Percentiles rank a stretch among this genome's conserved stretches.
These are phyloP conservation scores for Picathartes gymnocephalus DNA, from an alignment of 2,113 vertebrate genomes.

Conservation along the genomic window DNA sequence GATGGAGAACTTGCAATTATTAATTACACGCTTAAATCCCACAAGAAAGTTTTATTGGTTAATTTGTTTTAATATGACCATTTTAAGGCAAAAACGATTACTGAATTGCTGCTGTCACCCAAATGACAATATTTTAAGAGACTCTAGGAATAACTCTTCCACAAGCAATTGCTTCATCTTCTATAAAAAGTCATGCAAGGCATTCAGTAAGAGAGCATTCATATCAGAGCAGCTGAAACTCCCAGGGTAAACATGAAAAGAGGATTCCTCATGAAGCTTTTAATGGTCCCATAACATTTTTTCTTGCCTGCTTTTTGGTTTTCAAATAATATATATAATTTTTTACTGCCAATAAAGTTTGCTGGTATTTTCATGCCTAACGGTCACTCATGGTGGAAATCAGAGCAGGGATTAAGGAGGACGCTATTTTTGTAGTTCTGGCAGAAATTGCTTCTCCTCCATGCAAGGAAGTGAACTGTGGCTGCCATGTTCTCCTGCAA, in stretches of 20 bases:
- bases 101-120: not conserved
- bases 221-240: slow-evolving; percentile 1
- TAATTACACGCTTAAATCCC: not conserved
- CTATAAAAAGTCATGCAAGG: slow-evolving; percentile 15
- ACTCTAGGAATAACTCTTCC: slow-evolving; percentile 10
- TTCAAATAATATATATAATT: not conserved
- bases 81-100: slow-evolving; percentile 1
- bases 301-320: slow-evolving; percentile 16
- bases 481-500: not conserved
- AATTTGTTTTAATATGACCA: not conserved
- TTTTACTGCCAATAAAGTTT: slow-evolving; percentile 1
- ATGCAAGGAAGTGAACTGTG: not conserved
- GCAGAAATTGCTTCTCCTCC: not conserved
- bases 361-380: slow-evolving; percentile 15
- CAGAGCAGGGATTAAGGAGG: slow-evolving; percentile 10
- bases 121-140: slow-evolving; percentile 13
- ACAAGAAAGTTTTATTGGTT: not conserved
- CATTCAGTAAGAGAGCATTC: not conserved
- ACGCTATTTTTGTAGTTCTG: not conserved
- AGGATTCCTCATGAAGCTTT: not conserved
- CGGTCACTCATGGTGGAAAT: not conserved
- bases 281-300: not conserved
- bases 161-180: slow-evolving; percentile 34
- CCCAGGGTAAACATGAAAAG: slow-evolving; percentile 5
- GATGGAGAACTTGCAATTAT: not conserved